These are phyloP conservation scores for Copidosoma aretas DNA, from an alignment of 2,888 invertebrate species.

Conservation along the genomic window DNA sequence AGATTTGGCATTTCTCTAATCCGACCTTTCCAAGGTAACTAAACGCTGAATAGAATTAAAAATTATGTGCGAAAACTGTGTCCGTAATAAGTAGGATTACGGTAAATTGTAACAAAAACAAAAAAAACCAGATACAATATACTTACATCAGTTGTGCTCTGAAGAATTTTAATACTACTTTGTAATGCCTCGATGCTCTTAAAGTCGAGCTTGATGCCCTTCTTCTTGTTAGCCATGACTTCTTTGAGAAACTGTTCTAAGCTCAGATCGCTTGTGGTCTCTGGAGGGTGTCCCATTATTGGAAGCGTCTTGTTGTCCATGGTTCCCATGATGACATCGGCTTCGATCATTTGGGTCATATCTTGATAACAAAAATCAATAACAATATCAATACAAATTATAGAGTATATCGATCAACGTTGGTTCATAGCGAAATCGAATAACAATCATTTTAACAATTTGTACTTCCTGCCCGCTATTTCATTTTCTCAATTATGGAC, in stretches of 20 bases:
- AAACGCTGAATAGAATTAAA: no score
- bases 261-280: slow-evolving; percentile 74
- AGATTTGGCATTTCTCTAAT: no score
- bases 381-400: background rate
- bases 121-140: slow-evolving; percentile 3
- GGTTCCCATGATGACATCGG: slow-evolving; percentile 78
- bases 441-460: no score
- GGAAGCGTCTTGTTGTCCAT: slow-evolving; percentile 64
- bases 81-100: no score
- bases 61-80: no score
- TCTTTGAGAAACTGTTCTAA: slow-evolving; percentile 74
- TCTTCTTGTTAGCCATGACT: slow-evolving; percentile 67
- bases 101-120: no score
- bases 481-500: no score
- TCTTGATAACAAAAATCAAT: slow-evolving; percentile 15
- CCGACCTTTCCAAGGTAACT: no score
- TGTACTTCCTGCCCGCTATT: no score
- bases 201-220: slow-evolving; percentile 89
- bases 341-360: slow-evolving; percentile 81
- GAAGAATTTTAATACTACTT: slow-evolving; percentile 65
- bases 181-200: slow-evolving; percentile 79
- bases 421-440: no score
- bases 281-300: slow-evolving; percentile 88
- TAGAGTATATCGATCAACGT: slow-evolving; percentile 17
- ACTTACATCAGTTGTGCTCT: slow-evolving; percentile 59